A percentile compares a stretch with the other conserved stretches of the same genome.
Conservation (phyloP, 2,113 vertebrate species). For the Dicrurus megarhynchus region DNA sequence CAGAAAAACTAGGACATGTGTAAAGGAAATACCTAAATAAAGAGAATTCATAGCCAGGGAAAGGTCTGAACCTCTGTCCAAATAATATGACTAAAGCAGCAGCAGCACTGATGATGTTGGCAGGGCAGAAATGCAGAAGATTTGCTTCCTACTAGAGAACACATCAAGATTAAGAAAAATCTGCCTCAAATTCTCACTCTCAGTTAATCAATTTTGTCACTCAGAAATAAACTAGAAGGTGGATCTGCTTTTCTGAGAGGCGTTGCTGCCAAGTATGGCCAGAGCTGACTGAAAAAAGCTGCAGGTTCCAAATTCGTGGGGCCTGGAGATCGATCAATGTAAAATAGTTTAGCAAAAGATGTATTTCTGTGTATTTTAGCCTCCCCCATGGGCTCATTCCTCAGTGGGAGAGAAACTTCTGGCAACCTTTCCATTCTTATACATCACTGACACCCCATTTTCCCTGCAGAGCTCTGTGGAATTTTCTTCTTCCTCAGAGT, state of each 20-base stretch:
- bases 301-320: not conserved
- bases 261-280: not conserved
- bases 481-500: not conserved
- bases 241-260: not conserved
- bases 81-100: not conserved
- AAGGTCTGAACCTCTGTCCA: slow-evolving; percentile 16
- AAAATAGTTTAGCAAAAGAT: not conserved
- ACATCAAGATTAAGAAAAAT: not conserved
- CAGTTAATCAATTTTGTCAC: not conserved
- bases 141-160: not conserved
- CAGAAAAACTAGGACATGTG: not conserved
- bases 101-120: not conserved
- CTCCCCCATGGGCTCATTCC: not conserved
- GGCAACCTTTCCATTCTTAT: not conserved
- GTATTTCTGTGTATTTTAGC: not conserved
- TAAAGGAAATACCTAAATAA: not conserved
- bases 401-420: not conserved
- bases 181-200: not conserved
- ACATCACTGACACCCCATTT: not conserved
- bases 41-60: not conserved
- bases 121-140: not conserved
- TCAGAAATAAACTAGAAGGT: not conserved
- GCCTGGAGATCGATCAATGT: not conserved
- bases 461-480: not conserved
- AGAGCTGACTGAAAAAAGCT: not conserved